Percentiles rank a stretch among this genome's conserved stretches.
Conservation (phyloP, 1,140 invertebrate genomes). For the Cotesia vestalis region DNA sequence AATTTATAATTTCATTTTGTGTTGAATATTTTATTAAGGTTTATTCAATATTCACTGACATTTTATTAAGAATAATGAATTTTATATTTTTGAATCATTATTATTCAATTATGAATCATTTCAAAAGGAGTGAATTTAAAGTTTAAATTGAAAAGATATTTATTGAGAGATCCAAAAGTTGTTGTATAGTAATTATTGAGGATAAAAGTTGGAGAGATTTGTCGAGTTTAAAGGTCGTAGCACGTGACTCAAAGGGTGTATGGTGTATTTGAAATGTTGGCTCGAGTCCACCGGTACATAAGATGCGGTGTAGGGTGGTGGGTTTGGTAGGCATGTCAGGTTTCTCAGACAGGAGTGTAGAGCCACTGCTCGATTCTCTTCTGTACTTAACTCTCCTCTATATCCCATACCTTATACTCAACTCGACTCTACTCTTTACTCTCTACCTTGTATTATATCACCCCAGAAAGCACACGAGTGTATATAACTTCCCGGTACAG, state of each 20-base stretch:
- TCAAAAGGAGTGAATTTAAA: too few species aligned
- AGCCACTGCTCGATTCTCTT: not conserved
- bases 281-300: constrained; percentile 23
- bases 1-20: too few species aligned
- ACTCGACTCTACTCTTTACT: too few species aligned
- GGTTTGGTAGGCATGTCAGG: constrained; percentile 51
- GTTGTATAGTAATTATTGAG: not conserved
- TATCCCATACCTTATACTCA: too few species aligned
- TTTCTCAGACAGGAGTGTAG: constrained; percentile 35
- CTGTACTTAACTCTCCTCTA: not conserved
- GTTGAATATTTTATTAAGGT: too few species aligned
- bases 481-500: not conserved
- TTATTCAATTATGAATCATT: too few species aligned
- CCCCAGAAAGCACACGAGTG: not conserved
- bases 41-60: too few species aligned
- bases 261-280: constrained; percentile 13
- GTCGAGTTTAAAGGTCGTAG: not conserved
- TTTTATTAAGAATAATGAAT: too few species aligned
- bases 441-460: constrained; percentile 20
- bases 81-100: too few species aligned
- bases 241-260: not conserved
- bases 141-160: not conserved
- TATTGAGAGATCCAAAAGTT: not conserved
- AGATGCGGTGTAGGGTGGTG: constrained; percentile 23
- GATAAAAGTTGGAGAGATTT: not conserved